Percentiles rank a stretch among this genome's conserved stretches.
Conservation (phyloP, 2,113 vertebrate genomes). For the Nasalis larvatus region DNA sequence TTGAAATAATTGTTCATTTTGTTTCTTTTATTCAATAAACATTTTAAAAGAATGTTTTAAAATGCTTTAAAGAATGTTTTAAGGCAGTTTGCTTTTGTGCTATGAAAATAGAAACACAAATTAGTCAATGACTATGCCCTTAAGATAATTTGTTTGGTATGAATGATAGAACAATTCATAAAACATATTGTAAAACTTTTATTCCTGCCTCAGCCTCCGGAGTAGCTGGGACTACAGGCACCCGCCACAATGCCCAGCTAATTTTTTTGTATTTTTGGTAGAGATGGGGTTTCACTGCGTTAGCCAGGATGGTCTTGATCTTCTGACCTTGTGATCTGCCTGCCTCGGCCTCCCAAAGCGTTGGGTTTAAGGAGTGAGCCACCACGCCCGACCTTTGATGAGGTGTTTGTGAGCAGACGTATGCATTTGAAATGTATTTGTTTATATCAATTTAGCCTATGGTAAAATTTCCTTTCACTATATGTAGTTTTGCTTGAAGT, state of each 20-base stretch:
- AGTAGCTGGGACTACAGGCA: no score
- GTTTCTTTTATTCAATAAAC: neutral
- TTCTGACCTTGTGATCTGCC: no score
- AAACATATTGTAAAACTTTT: neutral
- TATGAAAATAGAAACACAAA: conserved; percentile 7
- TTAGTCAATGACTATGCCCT: neutral
- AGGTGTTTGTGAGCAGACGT: neutral
- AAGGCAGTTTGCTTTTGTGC: neutral
- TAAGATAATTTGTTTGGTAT: neutral
- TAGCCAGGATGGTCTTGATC: no score
- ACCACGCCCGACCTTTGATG: neutral
- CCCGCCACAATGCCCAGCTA: no score
- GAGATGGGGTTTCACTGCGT: no score
- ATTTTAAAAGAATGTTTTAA: neutral
- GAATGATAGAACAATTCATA: neutral
- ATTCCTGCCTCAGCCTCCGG: no score
- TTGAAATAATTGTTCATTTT: neutral
- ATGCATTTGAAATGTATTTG: neutral
- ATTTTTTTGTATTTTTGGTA: no score
- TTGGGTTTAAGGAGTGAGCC: no score
- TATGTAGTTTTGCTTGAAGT: neutral
- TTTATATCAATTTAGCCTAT: neutral
- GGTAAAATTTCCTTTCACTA: neutral
- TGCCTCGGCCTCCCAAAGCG: no score
- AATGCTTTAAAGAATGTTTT: no score